Conservation (phyloP, 1,140 invertebrate genomes). For the Drosophila sulfurigaster region DNA sequence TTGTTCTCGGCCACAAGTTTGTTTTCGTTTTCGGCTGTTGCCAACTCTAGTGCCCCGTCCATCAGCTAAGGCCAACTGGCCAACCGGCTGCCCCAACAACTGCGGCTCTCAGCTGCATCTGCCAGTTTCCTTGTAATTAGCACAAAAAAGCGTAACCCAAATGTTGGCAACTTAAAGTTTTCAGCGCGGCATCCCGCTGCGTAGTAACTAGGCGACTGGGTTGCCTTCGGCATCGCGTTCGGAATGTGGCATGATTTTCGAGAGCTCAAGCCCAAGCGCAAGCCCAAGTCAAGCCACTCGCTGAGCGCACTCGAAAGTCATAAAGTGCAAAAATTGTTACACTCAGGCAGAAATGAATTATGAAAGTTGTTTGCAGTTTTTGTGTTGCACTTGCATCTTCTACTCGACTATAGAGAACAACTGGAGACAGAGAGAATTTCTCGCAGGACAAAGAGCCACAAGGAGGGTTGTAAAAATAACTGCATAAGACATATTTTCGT, state of each 20-base stretch:
- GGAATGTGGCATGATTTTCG: constrained; percentile 72
- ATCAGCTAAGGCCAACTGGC: constrained; percentile 57
- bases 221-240: constrained; percentile 27
- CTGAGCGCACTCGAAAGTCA: constrained; percentile 77
- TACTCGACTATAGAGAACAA: constrained; percentile 14
- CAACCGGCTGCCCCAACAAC: constrained; percentile 2
- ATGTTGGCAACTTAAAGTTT: constrained; percentile 72
- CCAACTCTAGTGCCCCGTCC: constrained; percentile 65
- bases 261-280: background rate
- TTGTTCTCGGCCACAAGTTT: constrained; percentile 74
- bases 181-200: constrained; percentile 38
- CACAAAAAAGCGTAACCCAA: constrained; percentile 65
- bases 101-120: constrained; percentile 11
- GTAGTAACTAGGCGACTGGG: constrained; percentile 11
- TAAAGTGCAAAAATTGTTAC: constrained; percentile 83
- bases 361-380: constrained; percentile 72
- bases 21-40: constrained; percentile 63
- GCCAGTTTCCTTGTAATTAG: constrained; percentile 74
- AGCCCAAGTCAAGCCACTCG: constrained; percentile 47
- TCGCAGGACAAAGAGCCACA: constrained; percentile 3
- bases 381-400: constrained; percentile 56
- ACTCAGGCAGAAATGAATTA: constrained; percentile 83
- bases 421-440: constrained; percentile 4
- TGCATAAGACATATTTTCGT: constrained; percentile 47
- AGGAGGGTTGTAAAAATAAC: constrained; percentile 14